Evolutionary conservation across 2,888 invertebrate species (phyloP).

Genomic region (Orthosia gothica): DNA sequence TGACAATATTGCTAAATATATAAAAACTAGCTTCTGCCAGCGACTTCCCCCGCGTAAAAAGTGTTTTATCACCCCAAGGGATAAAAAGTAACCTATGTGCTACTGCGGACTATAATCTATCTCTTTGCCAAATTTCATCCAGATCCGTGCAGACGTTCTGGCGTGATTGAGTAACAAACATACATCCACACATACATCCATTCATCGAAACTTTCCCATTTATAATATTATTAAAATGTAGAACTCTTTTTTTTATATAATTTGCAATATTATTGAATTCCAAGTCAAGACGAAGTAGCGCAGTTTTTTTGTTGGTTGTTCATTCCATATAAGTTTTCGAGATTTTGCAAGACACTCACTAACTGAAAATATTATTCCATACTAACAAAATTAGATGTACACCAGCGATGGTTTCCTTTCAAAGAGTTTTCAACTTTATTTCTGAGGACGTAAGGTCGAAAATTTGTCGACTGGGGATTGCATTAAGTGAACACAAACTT

Average conservation of each 20-base stretch:
- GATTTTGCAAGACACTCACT: conserved; percentile 28
- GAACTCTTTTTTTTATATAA: background rate
- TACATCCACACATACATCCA: no score
- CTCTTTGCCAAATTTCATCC: no score
- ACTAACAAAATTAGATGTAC: conserved; percentile 29
- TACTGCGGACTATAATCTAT: no score
- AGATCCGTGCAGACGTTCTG: no score
- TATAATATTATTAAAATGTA: no score
- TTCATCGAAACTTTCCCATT: no score
- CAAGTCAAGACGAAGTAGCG: conserved; percentile 2
- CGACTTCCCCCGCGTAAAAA: no score
- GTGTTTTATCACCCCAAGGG: no score
- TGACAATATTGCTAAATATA: conserved; percentile 18
- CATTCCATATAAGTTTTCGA: conserved; percentile 58
- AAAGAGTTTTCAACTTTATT: background rate
- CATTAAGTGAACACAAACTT: conserved; percentile 6
- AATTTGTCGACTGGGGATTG: background rate
- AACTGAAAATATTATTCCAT: conserved; percentile 34
- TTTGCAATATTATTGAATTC: conserved; percentile 8
- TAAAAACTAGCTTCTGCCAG: background rate
- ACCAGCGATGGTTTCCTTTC: background rate
- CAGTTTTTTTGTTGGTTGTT: conserved; percentile 46
- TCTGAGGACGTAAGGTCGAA: background rate
- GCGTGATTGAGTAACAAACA: no score
- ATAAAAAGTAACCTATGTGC: no score